Evolutionary conservation across 2,888 invertebrate species (phyloP), one percentile per base, ranked within the genome.

Genomic region (Iselma pallidipennis): DNA sequence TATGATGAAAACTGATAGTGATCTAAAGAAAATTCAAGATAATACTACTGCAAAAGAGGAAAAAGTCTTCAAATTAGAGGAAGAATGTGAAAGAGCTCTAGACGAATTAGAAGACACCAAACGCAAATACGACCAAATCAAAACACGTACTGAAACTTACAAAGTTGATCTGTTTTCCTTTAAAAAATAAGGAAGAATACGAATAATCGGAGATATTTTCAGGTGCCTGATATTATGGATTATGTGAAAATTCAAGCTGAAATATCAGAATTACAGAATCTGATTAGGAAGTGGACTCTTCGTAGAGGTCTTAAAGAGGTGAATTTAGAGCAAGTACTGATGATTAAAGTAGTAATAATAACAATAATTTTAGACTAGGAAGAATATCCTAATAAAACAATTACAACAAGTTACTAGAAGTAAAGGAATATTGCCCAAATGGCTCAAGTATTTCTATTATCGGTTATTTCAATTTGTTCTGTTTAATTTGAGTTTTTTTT

Each of bases 221-320:
- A 72, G 71, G 74, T 85, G 0, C 87, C 87, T 6, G 19, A 50
- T 12, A 74, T 86, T 3, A 81, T 87, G 80, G 86, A 86, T 0
- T 87, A 86, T 28, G 84, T 87, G 0, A 75, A 76, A 48, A 79
- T 84, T 0, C 85, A 86, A 67, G 79, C 83, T 0, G 83, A 86
- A n/a, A n/a, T n/a, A n/a, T n/a, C n/a, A n/a, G n/a, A n/a, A n/a
- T n/a, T n/a, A n/a, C n/a, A n/a, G n/a, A n/a, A n/a, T n/a, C n/a
- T n/a, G n/a, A n/a, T n/a, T n/a, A n/a, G n/a, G n/a, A n/a, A n/a
- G n/a, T n/a, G n/a, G n/a, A n/a, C n/a, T n/a, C n/a, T n/a, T n/a
- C n/a, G n/a, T n/a, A n/a, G n/a, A n/a, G n/a, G n/a, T n/a, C n/a
- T n/a, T n/a, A n/a, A n/a, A n/a, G n/a, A n/a, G n/a, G n/a, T n/a